Base-by-base conservation (phyloP, 2,797 vertebrate genomes). In the Buphagus erythrorhynchus region DNA sequence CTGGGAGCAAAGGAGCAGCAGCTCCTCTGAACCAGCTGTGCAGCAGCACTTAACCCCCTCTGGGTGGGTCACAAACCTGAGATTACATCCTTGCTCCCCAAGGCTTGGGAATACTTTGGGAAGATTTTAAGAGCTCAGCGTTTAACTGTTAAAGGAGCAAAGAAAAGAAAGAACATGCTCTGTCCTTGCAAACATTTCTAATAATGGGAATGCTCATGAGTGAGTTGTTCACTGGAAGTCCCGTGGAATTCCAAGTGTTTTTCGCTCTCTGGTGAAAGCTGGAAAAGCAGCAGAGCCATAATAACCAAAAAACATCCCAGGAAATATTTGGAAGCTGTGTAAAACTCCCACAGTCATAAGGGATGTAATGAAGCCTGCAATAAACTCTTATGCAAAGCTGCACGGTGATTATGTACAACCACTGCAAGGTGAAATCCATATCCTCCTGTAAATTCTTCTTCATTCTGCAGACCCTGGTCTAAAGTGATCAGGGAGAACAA, bases 1-100 rank as follows among this genome's bases (percentile, higher is more conserved):
- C 86, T 91, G 72, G 86, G 77, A 96, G 95, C 68, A 91, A 93
- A 90, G 86, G 77, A 94, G 92, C 86, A 92, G 86, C 15, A 3
- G 59, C 75, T 87, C 90, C 83, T 95, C 87, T 73, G 85, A 91
- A 78, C 13, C 2, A 63, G 29, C 69, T 18, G 15, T 35, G 55
- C 43, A 69, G 89, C 61, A 75, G 84, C 51, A 90, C 85, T 91
- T 95, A 90, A 89, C 87, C 76, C 74, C 87, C 59, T 9, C 26
- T 12, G 75, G 31, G 86, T 35, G 91, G 91, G 94, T 95, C 81
- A 89, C 75, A 93, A 94, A 82, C 75, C 83, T 67, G 69, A 84
- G 80, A 88, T 88, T 88, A 31, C 26, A 5, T 49, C 81, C 80
- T 66, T 48, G 59, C 16, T 95, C 74, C 93, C 78, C 45, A 82